Evolutionary conservation across 1,140 invertebrate genomes (phyloP), one percentile per base, ranked within the genome.

Genomic region (Cephus cinctus): DNA sequence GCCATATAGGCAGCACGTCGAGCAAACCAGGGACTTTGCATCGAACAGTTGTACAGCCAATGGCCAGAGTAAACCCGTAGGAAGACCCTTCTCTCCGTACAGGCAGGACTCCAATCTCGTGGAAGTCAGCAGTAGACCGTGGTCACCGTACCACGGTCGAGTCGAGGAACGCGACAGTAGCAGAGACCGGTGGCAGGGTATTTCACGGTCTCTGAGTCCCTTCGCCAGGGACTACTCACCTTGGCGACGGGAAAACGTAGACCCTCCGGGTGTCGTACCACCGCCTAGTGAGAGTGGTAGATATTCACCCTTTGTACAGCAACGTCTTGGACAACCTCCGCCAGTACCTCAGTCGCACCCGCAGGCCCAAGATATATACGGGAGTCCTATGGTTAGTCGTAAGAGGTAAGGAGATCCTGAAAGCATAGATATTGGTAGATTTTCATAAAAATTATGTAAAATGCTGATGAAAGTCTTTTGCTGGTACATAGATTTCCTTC

Each of bases 161-260:
- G 61, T 51, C 42, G 68, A 71, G 0, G 63, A 75, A 15, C 61
- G 61, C 5, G 67, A 75, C 4, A 42, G 39, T 9, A 64, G 56
- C 21, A 57, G 52, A 11, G 73, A 76, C 38, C 55, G 65, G 44
- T 75, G 72, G 71, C 67, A 69, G 43, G 54, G 34, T 31, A 59
- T 52, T 1, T 67, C 72, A n/a, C 55, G 73, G 32, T 77, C 75
- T 0, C 36, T 75, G 15, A 77, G 75, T 42, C 75, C 75, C 1
- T 74, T 75, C 25, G 52, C 70, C 2, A 54, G 73, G 9, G 75
- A 77, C 43, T 77, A 77, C 44, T 77, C 75, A 14, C 75, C 75
- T 1, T 77, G 75, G 75, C 60, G 75, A 30, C 61, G 75, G 5
- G 75, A 77, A 46, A 76, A 76, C 32, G 72, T 76, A 12, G 74